Base-by-base conservation (phyloP, 1,140 invertebrate species). In the Goniozus legneri region DNA sequence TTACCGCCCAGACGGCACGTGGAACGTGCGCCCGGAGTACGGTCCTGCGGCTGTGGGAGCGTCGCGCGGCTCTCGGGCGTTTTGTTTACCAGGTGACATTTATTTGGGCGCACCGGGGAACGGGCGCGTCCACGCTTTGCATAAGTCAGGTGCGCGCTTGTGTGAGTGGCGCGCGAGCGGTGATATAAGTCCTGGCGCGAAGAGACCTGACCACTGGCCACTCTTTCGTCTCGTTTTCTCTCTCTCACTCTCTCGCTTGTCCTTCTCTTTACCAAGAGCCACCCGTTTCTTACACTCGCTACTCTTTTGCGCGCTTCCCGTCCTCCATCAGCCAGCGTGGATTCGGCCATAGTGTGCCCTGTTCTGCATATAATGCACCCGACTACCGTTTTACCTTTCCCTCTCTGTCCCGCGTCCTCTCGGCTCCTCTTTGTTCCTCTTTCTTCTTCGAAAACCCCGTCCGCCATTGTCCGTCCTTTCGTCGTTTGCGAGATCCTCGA, bases 351-450 rank as follows among this genome's bases (percentile, higher is more conserved):
- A 63, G 68, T 73, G 66, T 62, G 67, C 63, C 63, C 70, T 75
- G 61, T 59, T 75, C 73, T 74, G 71, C 73, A 74, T 75, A 75
- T 75, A 75, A 74, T 75, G 71, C 66, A 64, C 53, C 60, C 58
- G 58, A 56, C 63, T 57, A 62, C 62, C 57, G 63, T 51, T 47
- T 50, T 48, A 32, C 30, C 35, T 36, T 50, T 3, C n/a, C 14
- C 4, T 27, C n/a, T 22, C 15, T 27, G 3, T 40, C n/a, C n/a
- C n/a, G n/a, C n/a, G n/a, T n/a, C n/a, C n/a, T n/a, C n/a, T n/a
- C n/a, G n/a, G n/a, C n/a, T 13, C 12, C 22, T 27, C 7, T 16
- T 40, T 7, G 4, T 37, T 22, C 4, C 48, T 44, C 42, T 46
- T 21, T 35, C 41, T 31, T 40, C 34, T 15, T 7, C 47, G 21